Conservation (phyloP, 2,797 vertebrate species). For the Aselliscus stoliczkanus region DNA sequence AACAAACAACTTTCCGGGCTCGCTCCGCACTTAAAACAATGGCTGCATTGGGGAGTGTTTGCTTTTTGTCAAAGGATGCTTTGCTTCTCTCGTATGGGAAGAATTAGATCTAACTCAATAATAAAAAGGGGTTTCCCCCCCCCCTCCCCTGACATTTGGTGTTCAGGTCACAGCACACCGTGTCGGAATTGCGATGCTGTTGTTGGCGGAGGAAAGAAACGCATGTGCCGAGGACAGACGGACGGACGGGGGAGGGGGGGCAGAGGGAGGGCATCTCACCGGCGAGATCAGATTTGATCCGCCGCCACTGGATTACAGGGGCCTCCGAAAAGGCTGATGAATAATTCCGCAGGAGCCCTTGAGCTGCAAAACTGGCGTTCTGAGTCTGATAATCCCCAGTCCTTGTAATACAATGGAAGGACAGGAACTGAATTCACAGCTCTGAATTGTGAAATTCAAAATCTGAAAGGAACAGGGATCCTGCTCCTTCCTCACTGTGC, state of each 20-base stretch:
- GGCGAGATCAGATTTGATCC: conserved; percentile 63
- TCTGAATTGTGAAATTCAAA: conserved; percentile 49
- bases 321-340: conserved; percentile 59
- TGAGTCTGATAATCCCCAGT: conserved; percentile 54
- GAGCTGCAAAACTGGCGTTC: conserved; percentile 24
- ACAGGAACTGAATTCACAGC: conserved; percentile 42
- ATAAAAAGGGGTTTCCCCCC: background rate
- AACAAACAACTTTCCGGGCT: conserved; percentile 8
- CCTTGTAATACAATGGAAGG: conserved; percentile 58
- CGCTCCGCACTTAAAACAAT: conserved; percentile 51
- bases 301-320: conserved; percentile 60
- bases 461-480: conserved; percentile 34
- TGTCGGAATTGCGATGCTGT: conserved; percentile 20
- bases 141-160: conserved; percentile 17
- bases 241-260: too few relatives aligned
- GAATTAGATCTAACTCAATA: conserved; percentile 56
- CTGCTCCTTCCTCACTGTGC: conserved; percentile 31
- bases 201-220: conserved; percentile 63
- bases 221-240: background rate
- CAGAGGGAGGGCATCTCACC: conserved; percentile 44
- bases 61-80: conserved; percentile 32
- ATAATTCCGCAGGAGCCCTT: conserved; percentile 64
- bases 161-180: conserved; percentile 49
- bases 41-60: conserved; percentile 21
- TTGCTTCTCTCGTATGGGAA: conserved; percentile 42